These are phyloP conservation scores for Emydocephalus ijimae DNA, from an alignment of 2,113 vertebrate species.

Conservation along the genomic window DNA sequence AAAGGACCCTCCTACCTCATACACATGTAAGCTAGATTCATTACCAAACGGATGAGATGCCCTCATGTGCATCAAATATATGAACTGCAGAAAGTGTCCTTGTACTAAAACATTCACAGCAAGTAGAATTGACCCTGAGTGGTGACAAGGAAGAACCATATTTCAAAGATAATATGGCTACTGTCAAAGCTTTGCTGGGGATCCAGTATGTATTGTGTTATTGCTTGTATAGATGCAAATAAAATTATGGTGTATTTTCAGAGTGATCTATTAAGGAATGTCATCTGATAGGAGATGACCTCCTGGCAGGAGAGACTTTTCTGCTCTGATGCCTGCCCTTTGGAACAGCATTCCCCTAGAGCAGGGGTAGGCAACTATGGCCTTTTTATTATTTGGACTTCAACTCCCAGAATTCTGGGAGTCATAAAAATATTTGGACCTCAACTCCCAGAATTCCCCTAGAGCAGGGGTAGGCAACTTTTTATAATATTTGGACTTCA, in stretches of 20 bases:
- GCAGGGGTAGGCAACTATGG: not conserved
- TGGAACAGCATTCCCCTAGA: no score
- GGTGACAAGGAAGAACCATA: not conserved
- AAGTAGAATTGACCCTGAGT: not conserved
- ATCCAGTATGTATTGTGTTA: not conserved
- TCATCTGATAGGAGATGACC: not conserved
- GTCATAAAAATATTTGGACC: no score
- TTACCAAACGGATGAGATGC: not conserved
- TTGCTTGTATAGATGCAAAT: not conserved
- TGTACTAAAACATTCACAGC: not conserved
- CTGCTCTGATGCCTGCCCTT: no score
- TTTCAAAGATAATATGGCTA: not conserved
- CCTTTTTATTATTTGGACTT: no score
- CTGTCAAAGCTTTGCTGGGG: not conserved
- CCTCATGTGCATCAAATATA: not conserved
- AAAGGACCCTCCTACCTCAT: not conserved
- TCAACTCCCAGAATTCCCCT: no score
- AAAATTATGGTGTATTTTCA: not conserved
- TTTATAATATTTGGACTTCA: no score
- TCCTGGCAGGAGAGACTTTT: no score
- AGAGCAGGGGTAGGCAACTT: no score
- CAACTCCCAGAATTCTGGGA: no score
- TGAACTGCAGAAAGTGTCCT: not conserved
- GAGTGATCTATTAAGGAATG: not conserved
- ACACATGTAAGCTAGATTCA: not conserved